These are phyloP conservation scores for Chlorospingus semifuscus DNA, from an alignment of 2,797 vertebrate genomes.

Conservation along the genomic window DNA sequence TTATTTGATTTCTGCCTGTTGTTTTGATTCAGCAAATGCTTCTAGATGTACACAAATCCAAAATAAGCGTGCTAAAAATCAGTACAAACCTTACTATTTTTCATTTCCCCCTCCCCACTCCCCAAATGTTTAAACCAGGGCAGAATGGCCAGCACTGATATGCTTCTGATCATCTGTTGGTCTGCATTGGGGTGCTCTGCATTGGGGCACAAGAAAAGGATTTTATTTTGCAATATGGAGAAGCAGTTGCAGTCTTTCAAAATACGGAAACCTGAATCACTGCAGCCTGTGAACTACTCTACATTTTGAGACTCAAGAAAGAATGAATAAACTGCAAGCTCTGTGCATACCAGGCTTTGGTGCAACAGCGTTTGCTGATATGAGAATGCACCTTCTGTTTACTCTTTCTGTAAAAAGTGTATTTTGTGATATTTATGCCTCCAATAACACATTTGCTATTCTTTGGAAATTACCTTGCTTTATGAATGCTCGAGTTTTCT, in stretches of 20 bases:
- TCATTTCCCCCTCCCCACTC: rapidly evolving
- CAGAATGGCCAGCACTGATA: not conserved
- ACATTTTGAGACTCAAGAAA: not conserved
- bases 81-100: not conserved
- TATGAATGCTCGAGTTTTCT: not conserved
- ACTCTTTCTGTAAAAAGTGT: not conserved
- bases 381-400: not conserved
- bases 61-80: not conserved
- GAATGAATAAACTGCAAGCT: not conserved
- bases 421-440: not conserved
- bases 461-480: not conserved
- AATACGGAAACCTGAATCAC: not conserved
- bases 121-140: not conserved
- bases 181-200: not conserved
- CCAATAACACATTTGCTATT: not conserved
- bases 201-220: not conserved
- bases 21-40: not conserved
- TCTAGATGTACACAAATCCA: not conserved
- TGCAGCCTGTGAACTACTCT: not conserved
- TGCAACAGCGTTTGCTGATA: not conserved
- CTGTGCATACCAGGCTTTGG: not conserved
- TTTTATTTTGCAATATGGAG: not conserved
- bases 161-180: not conserved
- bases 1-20: not conserved
- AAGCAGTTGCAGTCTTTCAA: not conserved